Base-by-base conservation (phyloP, 2,797 vertebrate species). In the Allobates femoralis region DNA sequence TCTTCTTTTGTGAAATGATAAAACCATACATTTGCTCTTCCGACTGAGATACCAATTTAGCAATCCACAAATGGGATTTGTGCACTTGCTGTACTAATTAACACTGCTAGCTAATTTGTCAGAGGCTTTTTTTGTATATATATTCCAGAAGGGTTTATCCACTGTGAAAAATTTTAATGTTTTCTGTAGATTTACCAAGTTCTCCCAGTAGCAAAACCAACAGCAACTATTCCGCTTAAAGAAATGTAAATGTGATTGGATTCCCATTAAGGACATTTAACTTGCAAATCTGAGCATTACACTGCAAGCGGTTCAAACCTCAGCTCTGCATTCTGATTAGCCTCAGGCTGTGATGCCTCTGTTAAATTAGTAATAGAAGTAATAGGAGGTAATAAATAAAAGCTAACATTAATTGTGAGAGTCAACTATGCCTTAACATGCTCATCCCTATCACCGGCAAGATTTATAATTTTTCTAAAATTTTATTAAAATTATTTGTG, bases 31-130 rank as follows among this genome's bases (percentile, higher is more conserved):
- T 89, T 90, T 89, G 87, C 84, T 79, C 88, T 82, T 87, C 66
- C 89, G 88, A 85, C 76, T 79, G 86, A 86, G 85, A 85, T 66
- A 26, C 32, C 86, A 89, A 18, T 79, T 90, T 84, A 19, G 75
- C 90, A 91, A 91, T 90, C 88, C 90, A 71, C 73, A 77, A 86
- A 90, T 89, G 85, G 89, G 89, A 90, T 90, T 92, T 81, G 89
- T 71, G 89, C 89, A 90, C 91, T 86, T 83, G 86, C 88, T 81
- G 79, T 88, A 88, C 89, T 92, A 93, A 92, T 92, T 91, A 91
- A 91, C 89, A 92, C 51, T 85, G 76, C 89, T 86, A 89, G 78
- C 89, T 91, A 92, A 92, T 91, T 91, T 88, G 90, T 90, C 90
- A 91, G 89, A 89, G 90, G 90, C 89, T 90, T 79, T 56, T 81